Evolutionary conservation across 2,888 invertebrate species (phyloP).

Genomic region (Choristoneura rosaceana): DNA sequence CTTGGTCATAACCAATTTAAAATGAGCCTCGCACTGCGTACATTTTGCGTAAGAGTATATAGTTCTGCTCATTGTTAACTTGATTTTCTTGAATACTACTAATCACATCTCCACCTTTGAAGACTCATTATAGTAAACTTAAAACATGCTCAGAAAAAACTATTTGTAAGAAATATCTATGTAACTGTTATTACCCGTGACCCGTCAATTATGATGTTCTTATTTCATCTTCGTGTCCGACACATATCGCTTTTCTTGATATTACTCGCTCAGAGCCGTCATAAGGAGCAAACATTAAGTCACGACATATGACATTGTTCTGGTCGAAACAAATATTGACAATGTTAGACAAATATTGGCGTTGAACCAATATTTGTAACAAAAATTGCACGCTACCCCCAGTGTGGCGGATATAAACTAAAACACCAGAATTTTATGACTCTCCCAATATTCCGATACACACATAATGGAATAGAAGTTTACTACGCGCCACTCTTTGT

Average conservation of each 20-base stretch:
- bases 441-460: not conserved
- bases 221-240: not conserved
- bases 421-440: conserved; percentile 2
- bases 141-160: too few relatives aligned
- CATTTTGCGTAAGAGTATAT: too few relatives aligned
- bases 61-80: too few relatives aligned
- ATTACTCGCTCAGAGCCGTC: not conserved
- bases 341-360: conserved; percentile 17
- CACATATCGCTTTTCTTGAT: conserved; percentile 8
- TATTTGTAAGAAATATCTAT: too few relatives aligned
- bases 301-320: conserved; percentile 20
- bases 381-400: conserved; percentile 9
- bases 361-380: conserved; percentile 8
- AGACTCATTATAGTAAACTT: too few relatives aligned
- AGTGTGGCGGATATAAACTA: not conserved
- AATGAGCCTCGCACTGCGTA: too few relatives aligned
- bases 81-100: too few relatives aligned
- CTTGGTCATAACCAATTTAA: too few relatives aligned
- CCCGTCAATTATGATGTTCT: not conserved
- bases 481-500: not conserved
- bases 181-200: too few relatives aligned
- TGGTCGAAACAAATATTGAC: conserved; percentile 26
- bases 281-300: conserved; percentile 24
- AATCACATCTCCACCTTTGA: too few relatives aligned
- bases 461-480: too few relatives aligned